Conservation (phyloP, 2,888 invertebrate genomes). For the Ormia ochracea region DNA sequence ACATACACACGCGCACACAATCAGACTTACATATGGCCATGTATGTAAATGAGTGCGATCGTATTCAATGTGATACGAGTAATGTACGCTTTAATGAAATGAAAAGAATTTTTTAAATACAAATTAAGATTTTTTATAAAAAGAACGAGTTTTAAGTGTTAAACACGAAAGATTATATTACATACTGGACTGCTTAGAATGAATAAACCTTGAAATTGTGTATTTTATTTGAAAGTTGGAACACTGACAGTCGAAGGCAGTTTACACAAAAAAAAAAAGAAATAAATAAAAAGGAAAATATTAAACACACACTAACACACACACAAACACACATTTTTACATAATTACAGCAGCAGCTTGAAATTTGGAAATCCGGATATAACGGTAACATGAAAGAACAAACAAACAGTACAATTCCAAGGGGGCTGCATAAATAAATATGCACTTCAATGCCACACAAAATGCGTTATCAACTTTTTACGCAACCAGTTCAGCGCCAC, state of each 20-base stretch:
- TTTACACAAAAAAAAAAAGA: background rate
- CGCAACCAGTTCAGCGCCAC: background rate
- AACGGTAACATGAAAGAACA: background rate
- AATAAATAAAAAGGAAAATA: background rate
- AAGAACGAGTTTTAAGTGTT: background rate
- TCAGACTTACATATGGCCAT: too few species aligned
- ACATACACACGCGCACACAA: too few species aligned
- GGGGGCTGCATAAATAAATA: background rate
- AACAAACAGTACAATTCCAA: background rate
- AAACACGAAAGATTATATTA: background rate
- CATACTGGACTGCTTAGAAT: background rate
- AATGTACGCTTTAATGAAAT: background rate
- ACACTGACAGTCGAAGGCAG: background rate
- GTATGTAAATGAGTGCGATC: background rate
- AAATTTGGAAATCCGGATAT: background rate
- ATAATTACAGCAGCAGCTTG: background rate
- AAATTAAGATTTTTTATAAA: background rate
- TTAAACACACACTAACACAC: too few species aligned
- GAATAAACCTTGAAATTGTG: background rate
- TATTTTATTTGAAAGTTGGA: background rate
- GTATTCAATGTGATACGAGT: background rate
- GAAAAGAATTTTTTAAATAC: background rate
- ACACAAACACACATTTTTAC: too few species aligned
- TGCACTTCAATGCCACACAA: background rate
- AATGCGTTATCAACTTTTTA: background rate